Percentiles rank a stretch among this genome's conserved stretches.
These are phyloP conservation scores for Scytalopus superciliaris DNA, from an alignment of 2,113 vertebrate genomes.

Conservation along the genomic window DNA sequence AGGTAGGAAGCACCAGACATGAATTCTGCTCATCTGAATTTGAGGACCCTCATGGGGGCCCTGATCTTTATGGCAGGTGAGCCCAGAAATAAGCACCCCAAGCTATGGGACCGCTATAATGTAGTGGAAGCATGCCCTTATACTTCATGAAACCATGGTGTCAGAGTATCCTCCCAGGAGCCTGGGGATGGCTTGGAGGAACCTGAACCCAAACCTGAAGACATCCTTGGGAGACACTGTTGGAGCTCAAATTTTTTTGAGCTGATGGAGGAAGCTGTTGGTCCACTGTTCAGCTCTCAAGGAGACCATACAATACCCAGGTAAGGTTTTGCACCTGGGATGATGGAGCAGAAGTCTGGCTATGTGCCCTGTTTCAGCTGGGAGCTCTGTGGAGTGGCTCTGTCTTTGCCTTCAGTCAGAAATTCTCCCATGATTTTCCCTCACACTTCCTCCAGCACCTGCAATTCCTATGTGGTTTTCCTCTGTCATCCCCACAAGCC, in stretches of 20 bases:
- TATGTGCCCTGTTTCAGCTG: not conserved
- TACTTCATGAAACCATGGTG: not conserved
- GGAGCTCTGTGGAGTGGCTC: not conserved
- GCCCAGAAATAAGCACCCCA: not conserved
- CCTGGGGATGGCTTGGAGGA: not conserved
- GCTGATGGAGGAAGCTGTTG: not conserved
- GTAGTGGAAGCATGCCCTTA: not conserved
- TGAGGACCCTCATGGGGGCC: not conserved
- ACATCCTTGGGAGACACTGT: not conserved
- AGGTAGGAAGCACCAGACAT: not conserved
- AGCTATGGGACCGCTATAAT: fast-evolving
- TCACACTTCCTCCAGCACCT: not conserved
- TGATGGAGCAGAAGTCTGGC: not conserved
- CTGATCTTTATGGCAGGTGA: not conserved
- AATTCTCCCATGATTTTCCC: not conserved
- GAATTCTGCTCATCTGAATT: not conserved
- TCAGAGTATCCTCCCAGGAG: not conserved
- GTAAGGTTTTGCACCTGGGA: not conserved
- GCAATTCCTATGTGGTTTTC: not conserved
- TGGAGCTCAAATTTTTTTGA: not conserved
- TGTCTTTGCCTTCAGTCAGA: not conserved
- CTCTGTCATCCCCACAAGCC: not conserved
- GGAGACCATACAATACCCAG: not conserved
- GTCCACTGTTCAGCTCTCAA: not conserved
- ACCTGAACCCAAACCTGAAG: not conserved